Evolutionary conservation across 2,888 invertebrate species (phyloP).

Genomic region (Polydrusus cervinus): DNA sequence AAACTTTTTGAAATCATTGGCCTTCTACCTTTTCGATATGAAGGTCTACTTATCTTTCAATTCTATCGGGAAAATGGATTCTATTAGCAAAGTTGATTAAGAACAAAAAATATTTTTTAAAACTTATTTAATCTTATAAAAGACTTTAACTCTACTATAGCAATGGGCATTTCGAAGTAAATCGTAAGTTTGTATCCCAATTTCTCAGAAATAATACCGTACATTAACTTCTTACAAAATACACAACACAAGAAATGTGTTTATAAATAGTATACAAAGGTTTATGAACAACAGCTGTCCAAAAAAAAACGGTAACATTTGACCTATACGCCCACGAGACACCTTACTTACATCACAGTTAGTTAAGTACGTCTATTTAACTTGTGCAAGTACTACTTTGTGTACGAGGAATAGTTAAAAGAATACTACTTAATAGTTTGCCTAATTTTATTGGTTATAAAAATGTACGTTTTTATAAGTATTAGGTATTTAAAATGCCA

Average conservation of each 20-base stretch:
- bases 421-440: neutral
- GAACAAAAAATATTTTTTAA: too few species aligned
- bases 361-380: conserved; percentile 45
- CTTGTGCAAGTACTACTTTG: neutral
- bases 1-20: too few species aligned
- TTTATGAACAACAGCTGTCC: conserved; percentile 26
- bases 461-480: too few species aligned
- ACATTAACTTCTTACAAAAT: conserved; percentile 35
- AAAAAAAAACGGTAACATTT: conserved; percentile 58
- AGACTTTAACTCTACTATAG: too few species aligned
- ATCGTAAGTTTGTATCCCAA: neutral
- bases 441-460: too few species aligned
- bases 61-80: too few species aligned
- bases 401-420: conserved; percentile 10
- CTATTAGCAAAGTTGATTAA: too few species aligned
- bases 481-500: too few species aligned
- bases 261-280: conserved; percentile 17
- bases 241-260: conserved; percentile 26
- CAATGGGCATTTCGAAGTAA: conserved; percentile 12
- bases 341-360: conserved; percentile 60
- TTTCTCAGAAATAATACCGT: conserved; percentile 29
- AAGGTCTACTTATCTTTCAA: too few species aligned
- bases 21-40: too few species aligned
- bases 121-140: too few species aligned
- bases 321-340: conserved; percentile 63